Conservation (phyloP, 2,888 invertebrate species). For the Folsomia candida region DNA sequence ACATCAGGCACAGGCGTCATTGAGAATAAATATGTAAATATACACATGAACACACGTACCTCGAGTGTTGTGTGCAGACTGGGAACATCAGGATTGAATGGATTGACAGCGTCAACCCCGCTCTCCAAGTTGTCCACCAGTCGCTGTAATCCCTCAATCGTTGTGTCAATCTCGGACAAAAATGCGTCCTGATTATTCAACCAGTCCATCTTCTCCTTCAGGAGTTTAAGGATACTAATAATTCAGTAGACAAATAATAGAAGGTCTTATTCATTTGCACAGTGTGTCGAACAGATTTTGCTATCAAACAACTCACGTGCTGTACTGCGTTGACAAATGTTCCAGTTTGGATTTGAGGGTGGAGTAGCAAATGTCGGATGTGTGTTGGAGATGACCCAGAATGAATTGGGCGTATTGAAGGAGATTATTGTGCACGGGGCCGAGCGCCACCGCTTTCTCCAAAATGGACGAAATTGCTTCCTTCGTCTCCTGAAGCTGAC, state of each 20-base stretch:
- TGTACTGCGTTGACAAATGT: slow-evolving; percentile 67
- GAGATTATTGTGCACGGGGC: slow-evolving; percentile 43
- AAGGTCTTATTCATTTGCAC: too few relatives aligned
- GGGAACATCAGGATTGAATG: slow-evolving; percentile 71
- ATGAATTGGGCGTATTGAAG: slow-evolving; percentile 45
- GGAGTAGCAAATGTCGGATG: slow-evolving; percentile 53
- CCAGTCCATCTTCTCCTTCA: slow-evolving; percentile 73
- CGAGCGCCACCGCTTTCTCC: slow-evolving; percentile 46
- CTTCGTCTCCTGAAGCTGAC: slow-evolving; percentile 70
- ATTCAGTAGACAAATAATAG: background rate
- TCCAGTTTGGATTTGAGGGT: slow-evolving; percentile 69
- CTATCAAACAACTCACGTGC: slow-evolving; percentile 58
- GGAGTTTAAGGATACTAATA: slow-evolving; percentile 73
- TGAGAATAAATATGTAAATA: too few relatives aligned
- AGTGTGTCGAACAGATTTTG: too few relatives aligned
- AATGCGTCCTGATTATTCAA: slow-evolving; percentile 71
- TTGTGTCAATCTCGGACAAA: slow-evolving; percentile 70
- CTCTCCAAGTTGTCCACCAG: slow-evolving; percentile 66
- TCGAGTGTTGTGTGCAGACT: slow-evolving; percentile 63
- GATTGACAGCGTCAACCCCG: slow-evolving; percentile 70
- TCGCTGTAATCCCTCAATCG: slow-evolving; percentile 68
- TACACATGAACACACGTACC: too few relatives aligned
- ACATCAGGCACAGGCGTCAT: too few relatives aligned
- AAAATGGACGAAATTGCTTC: slow-evolving; percentile 66
- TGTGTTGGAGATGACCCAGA: slow-evolving; percentile 43